A percentile compares a stretch with the other conserved stretches of the same genome.
Evolutionary conservation across 2,797 vertebrate genomes (phyloP).

Genomic region (Steatocranus sp.): DNA sequence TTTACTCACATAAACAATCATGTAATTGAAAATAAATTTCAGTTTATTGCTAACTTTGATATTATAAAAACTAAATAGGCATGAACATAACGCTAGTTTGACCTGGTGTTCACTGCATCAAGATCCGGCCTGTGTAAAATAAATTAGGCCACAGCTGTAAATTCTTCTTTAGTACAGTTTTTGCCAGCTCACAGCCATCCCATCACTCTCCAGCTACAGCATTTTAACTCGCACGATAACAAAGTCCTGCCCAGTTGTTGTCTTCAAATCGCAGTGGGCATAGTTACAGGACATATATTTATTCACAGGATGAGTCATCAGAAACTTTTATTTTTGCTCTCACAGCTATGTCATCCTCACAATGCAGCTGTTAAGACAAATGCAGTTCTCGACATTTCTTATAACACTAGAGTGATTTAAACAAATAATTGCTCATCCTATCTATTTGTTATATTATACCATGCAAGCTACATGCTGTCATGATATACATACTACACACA

Average conservation of each 20-base stretch:
- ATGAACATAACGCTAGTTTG: not conserved
- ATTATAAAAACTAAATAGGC: not conserved
- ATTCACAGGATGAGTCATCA: not conserved
- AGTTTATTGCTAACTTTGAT: not conserved
- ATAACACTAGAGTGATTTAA: not conserved
- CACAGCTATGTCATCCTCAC: not conserved
- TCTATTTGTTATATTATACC: not conserved
- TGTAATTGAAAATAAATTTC: not conserved
- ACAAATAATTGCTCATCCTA: not conserved
- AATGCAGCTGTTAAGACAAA: not conserved
- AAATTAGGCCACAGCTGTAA: not conserved
- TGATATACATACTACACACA: not conserved
- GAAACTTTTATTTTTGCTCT: not conserved
- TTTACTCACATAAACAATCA: not conserved
- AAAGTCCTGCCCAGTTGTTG: not conserved
- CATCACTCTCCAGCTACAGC: not conserved
- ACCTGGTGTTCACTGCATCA: not conserved
- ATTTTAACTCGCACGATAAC: not conserved
- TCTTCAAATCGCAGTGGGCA: not conserved
- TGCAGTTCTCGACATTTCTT: not conserved
- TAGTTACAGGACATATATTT: not conserved
- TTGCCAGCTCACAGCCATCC: not conserved
- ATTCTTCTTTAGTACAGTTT: not conserved
- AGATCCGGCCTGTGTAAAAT: not conserved
- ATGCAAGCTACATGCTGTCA: not conserved